These are phyloP conservation scores for Cepphus grylle DNA, from an alignment of 2,113 vertebrate genomes.

Conservation along the genomic window DNA sequence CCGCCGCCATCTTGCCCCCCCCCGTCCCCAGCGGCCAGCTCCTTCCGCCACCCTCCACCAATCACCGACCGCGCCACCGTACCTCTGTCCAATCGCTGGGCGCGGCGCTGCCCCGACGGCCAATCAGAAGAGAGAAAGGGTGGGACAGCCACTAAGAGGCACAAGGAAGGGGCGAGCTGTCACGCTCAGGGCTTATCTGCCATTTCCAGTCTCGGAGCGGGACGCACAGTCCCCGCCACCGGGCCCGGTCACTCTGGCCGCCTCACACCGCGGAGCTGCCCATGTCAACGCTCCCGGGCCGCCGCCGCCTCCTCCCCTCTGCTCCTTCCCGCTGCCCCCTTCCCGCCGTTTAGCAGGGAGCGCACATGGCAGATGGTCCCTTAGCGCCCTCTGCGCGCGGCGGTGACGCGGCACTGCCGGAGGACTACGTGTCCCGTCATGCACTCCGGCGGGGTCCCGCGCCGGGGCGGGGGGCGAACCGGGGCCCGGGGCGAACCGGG, in stretches of 20 bases:
- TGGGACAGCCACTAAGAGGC: neutral
- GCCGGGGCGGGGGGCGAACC: neutral
- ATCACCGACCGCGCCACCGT: neutral
- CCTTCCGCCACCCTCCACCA: neutral
- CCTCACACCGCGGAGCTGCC: neutral
- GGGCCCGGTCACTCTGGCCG: neutral
- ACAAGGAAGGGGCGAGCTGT: neutral
- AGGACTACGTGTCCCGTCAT: neutral
- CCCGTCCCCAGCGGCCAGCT: neutral
- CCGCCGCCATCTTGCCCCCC: constrained; percentile 2
- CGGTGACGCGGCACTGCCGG: neutral
- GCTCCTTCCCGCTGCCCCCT: neutral
- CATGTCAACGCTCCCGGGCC: accelerated
- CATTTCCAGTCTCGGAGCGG: accelerated
- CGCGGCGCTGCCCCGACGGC: accelerated
- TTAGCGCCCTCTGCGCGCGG: neutral
- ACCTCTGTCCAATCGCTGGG: neutral
- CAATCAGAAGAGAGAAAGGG: neutral
- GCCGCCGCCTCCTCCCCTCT: neutral
- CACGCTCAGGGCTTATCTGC: accelerated
- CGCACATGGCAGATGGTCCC: neutral
- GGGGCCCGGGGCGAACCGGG: too few species aligned
- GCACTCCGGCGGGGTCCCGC: neutral
- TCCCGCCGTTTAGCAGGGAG: too few species aligned
- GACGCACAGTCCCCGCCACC: accelerated